phyloP scores from a whole-genome alignment of 2,113 vertebrate species.

The Strigops habroptila region DNA sequence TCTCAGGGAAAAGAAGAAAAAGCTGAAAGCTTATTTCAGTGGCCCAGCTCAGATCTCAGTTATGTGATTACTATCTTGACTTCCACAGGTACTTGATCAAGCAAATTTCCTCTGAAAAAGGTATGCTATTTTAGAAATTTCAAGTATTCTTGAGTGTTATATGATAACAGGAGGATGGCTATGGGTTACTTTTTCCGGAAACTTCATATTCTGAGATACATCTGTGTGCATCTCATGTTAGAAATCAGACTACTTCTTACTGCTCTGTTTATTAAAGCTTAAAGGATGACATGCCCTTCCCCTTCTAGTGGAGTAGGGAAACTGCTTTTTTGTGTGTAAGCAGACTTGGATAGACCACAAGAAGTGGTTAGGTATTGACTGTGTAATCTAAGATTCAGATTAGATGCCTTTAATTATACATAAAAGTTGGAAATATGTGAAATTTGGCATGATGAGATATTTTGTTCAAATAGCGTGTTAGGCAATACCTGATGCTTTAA shows the following conservation, averaged over 20 bases:
- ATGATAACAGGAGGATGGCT: neutral
- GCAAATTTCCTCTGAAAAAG: neutral
- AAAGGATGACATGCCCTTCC: rapidly evolving
- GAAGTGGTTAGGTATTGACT: neutral
- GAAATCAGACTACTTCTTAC: neutral
- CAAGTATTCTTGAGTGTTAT: neutral
- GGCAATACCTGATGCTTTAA: neutral
- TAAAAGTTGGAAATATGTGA: neutral
- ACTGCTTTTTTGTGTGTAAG: neutral
- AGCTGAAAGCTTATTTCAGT: neutral
- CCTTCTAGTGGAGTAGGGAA: neutral
- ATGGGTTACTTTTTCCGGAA: neutral
- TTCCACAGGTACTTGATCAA: neutral
- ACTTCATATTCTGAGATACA: neutral
- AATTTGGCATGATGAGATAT: neutral
- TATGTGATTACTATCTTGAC: neutral
- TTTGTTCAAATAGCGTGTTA: neutral
- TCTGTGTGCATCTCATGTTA: neutral
- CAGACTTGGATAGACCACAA: neutral
- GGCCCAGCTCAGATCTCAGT: neutral
- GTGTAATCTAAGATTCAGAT: neutral
- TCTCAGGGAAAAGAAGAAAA: neutral
- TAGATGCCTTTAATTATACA: neutral
- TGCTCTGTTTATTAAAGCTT: neutral
- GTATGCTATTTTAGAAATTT: neutral